A percentile compares a stretch with the other conserved stretches of the same genome.
phyloP scores from a whole-genome alignment of 2,797 vertebrate genomes.

The Sebastes trivittatus region DNA sequence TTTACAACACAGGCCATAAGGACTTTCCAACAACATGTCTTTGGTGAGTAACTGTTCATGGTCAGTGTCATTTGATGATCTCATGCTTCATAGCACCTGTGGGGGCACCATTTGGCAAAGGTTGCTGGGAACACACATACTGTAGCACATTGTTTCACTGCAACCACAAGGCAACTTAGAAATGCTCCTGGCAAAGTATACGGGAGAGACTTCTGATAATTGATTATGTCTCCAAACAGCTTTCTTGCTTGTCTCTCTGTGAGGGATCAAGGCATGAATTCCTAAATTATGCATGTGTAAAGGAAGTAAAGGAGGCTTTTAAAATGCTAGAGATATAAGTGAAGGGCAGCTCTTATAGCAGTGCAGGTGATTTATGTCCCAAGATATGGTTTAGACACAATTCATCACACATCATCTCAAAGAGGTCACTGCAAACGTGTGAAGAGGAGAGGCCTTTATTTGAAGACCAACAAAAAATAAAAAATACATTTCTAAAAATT shows the following conservation, averaged over 20 bases:
- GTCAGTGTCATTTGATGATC: slow-evolving; percentile 68
- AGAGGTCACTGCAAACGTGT: slow-evolving; percentile 28
- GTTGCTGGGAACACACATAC: slow-evolving; percentile 50
- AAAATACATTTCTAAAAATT: neutral
- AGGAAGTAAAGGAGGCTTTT: slow-evolving; percentile 80
- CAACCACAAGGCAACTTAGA: slow-evolving; percentile 57
- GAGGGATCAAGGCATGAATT: slow-evolving; percentile 76
- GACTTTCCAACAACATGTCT: slow-evolving; percentile 13
- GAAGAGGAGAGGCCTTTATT: neutral
- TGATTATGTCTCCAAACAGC: slow-evolving; percentile 81
- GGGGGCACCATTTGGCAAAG: slow-evolving; percentile 60
- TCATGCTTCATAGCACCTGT: slow-evolving; percentile 64
- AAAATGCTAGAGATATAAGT: slow-evolving; percentile 79
- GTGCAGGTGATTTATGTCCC: slow-evolving; percentile 59
- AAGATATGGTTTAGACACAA: slow-evolving; percentile 54
- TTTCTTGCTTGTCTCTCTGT: slow-evolving; percentile 71
- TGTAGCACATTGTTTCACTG: slow-evolving; percentile 46
- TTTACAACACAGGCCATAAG: slow-evolving; percentile 5
- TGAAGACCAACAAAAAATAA: neutral
- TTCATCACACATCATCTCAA: slow-evolving; percentile 43
- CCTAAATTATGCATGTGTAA: slow-evolving; percentile 84
- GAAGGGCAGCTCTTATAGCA: slow-evolving; percentile 55
- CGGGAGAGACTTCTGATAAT: slow-evolving; percentile 76
- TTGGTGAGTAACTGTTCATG: slow-evolving; percentile 46
- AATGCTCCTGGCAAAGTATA: slow-evolving; percentile 61